phyloP scores from a whole-genome alignment of 2,797 vertebrate species.

The Cygnus olor region DNA sequence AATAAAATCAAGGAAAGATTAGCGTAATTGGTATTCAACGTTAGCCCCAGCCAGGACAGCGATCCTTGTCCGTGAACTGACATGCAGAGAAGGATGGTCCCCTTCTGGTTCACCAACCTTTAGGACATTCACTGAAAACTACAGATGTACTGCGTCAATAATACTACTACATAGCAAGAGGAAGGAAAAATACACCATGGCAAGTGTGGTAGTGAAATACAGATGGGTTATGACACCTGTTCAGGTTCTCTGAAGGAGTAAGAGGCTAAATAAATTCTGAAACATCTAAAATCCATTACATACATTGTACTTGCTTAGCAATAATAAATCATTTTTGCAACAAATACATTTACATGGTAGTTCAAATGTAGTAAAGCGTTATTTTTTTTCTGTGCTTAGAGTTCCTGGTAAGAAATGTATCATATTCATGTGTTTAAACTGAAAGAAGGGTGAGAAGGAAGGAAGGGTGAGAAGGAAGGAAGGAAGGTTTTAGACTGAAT shows the following conservation, averaged over 20 bases:
- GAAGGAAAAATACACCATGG: conserved; percentile 69
- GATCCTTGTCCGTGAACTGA: conserved; percentile 53
- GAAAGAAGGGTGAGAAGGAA: neutral
- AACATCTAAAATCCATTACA: conserved; percentile 50
- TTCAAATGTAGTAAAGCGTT: conserved; percentile 27
- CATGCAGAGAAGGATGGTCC: conserved; percentile 65
- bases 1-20: conserved; percentile 88
- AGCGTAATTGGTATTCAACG: conserved; percentile 78
- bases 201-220: conserved; percentile 67
- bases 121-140: conserved; percentile 75
- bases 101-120: conserved; percentile 68
- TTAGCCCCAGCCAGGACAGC: conserved; percentile 75
- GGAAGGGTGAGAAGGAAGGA: too few relatives aligned
- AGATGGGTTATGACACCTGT: conserved; percentile 51
- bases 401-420: conserved; percentile 63
- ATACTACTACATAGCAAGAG: conserved; percentile 82
- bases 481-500: neutral
- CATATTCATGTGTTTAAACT: conserved; percentile 24
- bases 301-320: conserved; percentile 52
- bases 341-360: conserved; percentile 69
- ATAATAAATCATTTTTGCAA: conserved; percentile 68
- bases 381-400: neutral
- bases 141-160: conserved; percentile 78
- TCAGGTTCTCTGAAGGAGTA: conserved; percentile 52
- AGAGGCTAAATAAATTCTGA: conserved; percentile 63